Conservation (phyloP, 30 jellyfish, hydroid and myxozoan species). For the Clytia hemisphaerica region DNA sequence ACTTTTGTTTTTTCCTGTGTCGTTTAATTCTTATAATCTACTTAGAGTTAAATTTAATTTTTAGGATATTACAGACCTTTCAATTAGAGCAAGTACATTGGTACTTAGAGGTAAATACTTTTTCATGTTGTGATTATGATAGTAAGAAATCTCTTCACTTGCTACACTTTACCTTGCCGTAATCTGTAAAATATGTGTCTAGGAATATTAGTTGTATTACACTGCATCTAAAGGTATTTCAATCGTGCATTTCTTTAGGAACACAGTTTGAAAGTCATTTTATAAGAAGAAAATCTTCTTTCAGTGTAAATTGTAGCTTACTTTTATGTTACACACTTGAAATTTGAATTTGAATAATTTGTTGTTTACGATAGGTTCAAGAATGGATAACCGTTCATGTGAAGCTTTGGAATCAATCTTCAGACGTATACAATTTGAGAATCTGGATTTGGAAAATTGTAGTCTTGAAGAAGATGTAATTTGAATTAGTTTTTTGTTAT, state of each 20-base stretch:
- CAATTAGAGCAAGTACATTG: constrained; percentile 55
- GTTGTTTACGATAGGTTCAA: constrained; percentile 69
- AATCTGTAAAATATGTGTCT: too few relatives aligned
- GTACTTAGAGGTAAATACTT: constrained; percentile 46
- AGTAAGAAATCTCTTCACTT: too few relatives aligned
- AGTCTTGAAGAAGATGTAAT: constrained; percentile 91
- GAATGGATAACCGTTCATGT: constrained; percentile 64
- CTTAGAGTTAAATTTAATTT: background rate
- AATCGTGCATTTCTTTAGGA: too few relatives aligned
- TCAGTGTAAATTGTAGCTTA: too few relatives aligned
- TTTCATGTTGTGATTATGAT: too few relatives aligned
- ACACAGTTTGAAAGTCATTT: too few relatives aligned
- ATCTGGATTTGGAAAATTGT: constrained; percentile 75
- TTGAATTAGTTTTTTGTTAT: background rate
- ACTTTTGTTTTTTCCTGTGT: background rate
- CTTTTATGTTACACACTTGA: too few relatives aligned
- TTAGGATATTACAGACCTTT: constrained; percentile 64
- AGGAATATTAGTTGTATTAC: too few relatives aligned
- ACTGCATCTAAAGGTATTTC: too few relatives aligned
- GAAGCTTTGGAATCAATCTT: constrained; percentile 85
- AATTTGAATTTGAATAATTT: too few relatives aligned
- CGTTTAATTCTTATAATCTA: background rate
- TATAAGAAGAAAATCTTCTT: too few relatives aligned
- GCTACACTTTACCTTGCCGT: too few relatives aligned
- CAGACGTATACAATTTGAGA: constrained; percentile 65